Conservation (phyloP, 2,888 invertebrate genomes). For the Oscheius sp. region DNA sequence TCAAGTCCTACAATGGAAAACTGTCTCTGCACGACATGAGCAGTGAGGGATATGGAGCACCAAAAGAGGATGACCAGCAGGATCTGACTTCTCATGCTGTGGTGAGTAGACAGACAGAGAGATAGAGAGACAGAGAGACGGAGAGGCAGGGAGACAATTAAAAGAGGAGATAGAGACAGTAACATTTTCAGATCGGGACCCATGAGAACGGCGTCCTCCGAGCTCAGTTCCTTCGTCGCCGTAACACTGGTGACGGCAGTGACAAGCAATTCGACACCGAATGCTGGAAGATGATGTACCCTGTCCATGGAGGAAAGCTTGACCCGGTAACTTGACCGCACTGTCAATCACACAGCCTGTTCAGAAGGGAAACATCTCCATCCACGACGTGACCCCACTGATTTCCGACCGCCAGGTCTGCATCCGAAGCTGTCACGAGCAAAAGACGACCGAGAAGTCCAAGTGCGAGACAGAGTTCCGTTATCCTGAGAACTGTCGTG, state of each 20-base stretch:
- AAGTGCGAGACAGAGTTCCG: conserved; percentile 70
- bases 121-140: neutral
- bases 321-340: conserved; percentile 45
- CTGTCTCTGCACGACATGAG: conserved; percentile 70
- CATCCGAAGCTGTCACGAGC: conserved; percentile 59
- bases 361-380: conserved; percentile 61
- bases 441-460: conserved; percentile 22
- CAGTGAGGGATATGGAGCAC: conserved; percentile 55
- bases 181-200: conserved; percentile 52
- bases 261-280: conserved; percentile 65
- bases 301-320: conserved; percentile 67
- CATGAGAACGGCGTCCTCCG: conserved; percentile 70
- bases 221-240: conserved; percentile 69
- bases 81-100: conserved; percentile 44
- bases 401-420: conserved; percentile 65
- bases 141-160: neutral
- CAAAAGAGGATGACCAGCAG: conserved; percentile 49
- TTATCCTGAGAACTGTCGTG: conserved; percentile 70
- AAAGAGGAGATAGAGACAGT: neutral
- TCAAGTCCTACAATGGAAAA: conserved; percentile 60
- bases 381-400: conserved; percentile 63
- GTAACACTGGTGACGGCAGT: conserved; percentile 63
- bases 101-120: conserved; percentile 14
- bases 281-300: conserved; percentile 71
- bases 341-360: neutral